Evolutionary conservation across 2,113 vertebrate genomes (phyloP), one percentile per base, ranked within the genome.

Genomic region (Trogon surrucura): DNA sequence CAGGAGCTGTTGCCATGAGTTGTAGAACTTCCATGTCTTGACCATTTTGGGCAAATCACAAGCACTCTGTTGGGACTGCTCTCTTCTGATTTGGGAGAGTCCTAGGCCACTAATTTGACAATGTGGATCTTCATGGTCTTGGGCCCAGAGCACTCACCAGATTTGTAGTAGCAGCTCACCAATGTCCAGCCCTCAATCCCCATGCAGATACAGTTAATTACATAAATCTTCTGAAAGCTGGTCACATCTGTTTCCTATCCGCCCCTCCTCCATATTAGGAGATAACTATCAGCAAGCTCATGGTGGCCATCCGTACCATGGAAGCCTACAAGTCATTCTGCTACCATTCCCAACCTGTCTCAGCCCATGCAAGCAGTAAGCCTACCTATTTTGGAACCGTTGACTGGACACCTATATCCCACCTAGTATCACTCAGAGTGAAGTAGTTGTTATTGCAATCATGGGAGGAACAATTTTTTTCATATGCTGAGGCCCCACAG

Each of bases 21-120:
- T 72, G 19, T 16, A 69, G 32, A 51, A 58, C 15, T 19, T 32
- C 27, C 14, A 2, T 5, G 10, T 51, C 48, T 80, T 72, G 20
- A 47, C 45, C 5, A 4, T 30, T 38, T 45, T 0, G 3, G 29
- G 72, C 6, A 11, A 1, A 3, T 18, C n/a, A 62, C 29, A 30
- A 88, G 47, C 26, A 32, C 14, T 13, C 16, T 58, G 5, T 26
- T 79, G 61, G 47, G 34, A 56, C 4, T 58, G 21, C 13, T 19
- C 25, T 56, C 5, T 82, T 48, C 65, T 53, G 18, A 25, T 70
- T 2, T 58, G 38, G 62, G 20, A 50, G 11, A 62, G 12, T 9
- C 8, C 27, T 36, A 75, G 10, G 14, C 17, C 3, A 0, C 75
- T 80, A 23, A 69, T 45, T 25, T 88, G 34, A 85, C 18, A 18